Evolutionary conservation across 2,888 invertebrate genomes (phyloP).

Genomic region (Mythimna vitellina): DNA sequence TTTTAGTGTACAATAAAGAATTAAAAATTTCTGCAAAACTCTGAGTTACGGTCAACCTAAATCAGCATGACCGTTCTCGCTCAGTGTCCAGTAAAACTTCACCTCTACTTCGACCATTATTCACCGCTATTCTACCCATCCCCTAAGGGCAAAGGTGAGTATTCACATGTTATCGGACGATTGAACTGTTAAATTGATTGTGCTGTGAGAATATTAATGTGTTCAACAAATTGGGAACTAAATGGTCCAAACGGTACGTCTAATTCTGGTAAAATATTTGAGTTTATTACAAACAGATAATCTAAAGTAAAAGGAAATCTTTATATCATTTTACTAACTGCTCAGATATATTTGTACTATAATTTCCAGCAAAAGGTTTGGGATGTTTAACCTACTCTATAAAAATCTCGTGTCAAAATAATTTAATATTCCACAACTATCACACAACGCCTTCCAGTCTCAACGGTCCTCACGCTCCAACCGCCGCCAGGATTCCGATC

Average conservation of each 20-base stretch:
- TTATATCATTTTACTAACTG: not conserved
- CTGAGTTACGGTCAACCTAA: not conserved
- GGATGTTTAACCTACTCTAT: no score
- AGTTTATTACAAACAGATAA: not conserved
- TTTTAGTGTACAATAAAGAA: no score
- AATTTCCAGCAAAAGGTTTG: no score
- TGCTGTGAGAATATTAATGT: slow-evolving; percentile 42
- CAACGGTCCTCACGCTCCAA: no score
- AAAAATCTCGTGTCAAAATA: no score
- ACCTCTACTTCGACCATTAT: slow-evolving; percentile 32
- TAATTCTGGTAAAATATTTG: slow-evolving; percentile 7
- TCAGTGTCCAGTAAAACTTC: not conserved
- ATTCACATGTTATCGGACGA: slow-evolving; percentile 48
- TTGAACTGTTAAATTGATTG: slow-evolving; percentile 55
- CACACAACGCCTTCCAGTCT: no score
- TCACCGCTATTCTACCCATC: slow-evolving; percentile 23
- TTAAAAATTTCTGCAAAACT: no score
- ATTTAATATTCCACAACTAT: no score
- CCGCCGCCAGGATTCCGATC: no score
- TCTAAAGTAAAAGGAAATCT: not conserved
- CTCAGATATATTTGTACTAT: not conserved
- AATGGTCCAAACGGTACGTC: not conserved
- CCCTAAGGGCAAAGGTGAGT: slow-evolving; percentile 29
- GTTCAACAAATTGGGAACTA: slow-evolving; percentile 12
- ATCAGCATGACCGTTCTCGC: not conserved